Evolutionary conservation across 2,797 vertebrate genomes (phyloP).

Genomic region (Acrocephalus scirpaceus): DNA sequence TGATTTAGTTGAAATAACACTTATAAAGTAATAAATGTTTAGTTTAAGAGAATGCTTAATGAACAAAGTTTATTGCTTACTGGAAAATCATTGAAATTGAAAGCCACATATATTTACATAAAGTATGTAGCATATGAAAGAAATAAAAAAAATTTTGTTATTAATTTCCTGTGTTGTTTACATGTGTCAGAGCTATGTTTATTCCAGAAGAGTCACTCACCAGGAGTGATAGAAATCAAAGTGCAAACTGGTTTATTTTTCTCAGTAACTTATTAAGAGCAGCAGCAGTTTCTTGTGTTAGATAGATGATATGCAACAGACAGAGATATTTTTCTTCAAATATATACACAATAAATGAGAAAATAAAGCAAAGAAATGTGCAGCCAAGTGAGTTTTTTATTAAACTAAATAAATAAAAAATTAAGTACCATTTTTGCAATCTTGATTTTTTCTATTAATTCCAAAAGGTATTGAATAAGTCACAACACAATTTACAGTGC

Average conservation of each 20-base stretch:
- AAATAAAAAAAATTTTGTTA: conserved; percentile 75
- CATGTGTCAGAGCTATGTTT: conserved; percentile 68
- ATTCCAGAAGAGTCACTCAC: conserved; percentile 67
- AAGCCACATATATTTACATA: conserved; percentile 72
- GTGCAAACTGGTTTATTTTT: conserved; percentile 71
- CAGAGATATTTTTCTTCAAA: neutral
- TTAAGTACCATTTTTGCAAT: neutral
- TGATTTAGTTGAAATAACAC: conserved; percentile 61
- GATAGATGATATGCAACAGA: conserved; percentile 38
- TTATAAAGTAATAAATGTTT: conserved; percentile 66
- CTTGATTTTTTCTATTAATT: conserved; percentile 12
- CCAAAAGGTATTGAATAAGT: conserved; percentile 30
- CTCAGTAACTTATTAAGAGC: conserved; percentile 65
- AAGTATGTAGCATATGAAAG: conserved; percentile 64
- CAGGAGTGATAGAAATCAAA: conserved; percentile 72
- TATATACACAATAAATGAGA: neutral
- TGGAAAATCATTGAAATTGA: conserved; percentile 64
- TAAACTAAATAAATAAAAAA: conserved; percentile 39
- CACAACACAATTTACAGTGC: conserved; percentile 30
- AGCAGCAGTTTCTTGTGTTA: conserved; percentile 26
- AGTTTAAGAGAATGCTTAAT: conserved; percentile 68
- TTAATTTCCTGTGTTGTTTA: conserved; percentile 75
- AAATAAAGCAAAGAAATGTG: conserved; percentile 57
- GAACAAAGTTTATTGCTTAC: conserved; percentile 64
- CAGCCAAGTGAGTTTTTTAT: conserved; percentile 50